Conservation (phyloP, 2,113 vertebrate species). For the Eubucco bourcierii region DNA sequence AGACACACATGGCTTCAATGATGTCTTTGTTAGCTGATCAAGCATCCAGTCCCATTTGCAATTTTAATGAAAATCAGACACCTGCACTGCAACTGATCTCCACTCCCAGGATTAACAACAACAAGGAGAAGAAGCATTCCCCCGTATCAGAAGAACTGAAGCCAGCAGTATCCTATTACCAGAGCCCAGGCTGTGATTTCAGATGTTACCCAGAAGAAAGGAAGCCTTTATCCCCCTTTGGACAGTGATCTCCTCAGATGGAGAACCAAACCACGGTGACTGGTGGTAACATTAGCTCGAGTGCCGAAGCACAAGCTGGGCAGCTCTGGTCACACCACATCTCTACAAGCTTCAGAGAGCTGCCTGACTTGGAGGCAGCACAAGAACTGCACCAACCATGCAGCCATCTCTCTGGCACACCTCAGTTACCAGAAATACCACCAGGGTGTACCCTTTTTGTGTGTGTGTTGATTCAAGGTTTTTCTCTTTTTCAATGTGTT, state of each 20-base stretch:
- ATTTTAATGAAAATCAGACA: conserved; percentile 95
- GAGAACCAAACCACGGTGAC: conserved; percentile 70
- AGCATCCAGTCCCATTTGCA: conserved; percentile 84
- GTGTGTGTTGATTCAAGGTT: neutral
- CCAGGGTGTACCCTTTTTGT: neutral
- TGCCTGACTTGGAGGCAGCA: neutral
- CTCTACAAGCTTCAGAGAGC: neutral
- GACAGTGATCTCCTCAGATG: conserved; percentile 76
- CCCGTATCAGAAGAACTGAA: conserved; percentile 70
- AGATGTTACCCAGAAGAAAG: conserved; percentile 78
- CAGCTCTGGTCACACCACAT: conserved; percentile 48
- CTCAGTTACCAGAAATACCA: neutral
- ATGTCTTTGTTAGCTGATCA: conserved; percentile 86
- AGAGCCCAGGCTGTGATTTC: conserved; percentile 79
- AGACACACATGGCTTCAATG: conserved; percentile 77
- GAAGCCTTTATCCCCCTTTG: conserved; percentile 77
- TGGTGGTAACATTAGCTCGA: conserved; percentile 58
- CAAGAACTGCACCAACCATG: neutral
- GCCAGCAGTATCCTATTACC: conserved; percentile 77
- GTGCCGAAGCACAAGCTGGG: conserved; percentile 66
- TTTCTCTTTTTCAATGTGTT: neutral
- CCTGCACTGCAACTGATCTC: conserved; percentile 83
- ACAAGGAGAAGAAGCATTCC: conserved; percentile 57
- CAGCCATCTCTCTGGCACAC: neutral
- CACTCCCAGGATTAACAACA: conserved; percentile 72